phyloP scores from a whole-genome alignment of 2,797 vertebrate genomes.

The Coregonus ussuriensis region DNA sequence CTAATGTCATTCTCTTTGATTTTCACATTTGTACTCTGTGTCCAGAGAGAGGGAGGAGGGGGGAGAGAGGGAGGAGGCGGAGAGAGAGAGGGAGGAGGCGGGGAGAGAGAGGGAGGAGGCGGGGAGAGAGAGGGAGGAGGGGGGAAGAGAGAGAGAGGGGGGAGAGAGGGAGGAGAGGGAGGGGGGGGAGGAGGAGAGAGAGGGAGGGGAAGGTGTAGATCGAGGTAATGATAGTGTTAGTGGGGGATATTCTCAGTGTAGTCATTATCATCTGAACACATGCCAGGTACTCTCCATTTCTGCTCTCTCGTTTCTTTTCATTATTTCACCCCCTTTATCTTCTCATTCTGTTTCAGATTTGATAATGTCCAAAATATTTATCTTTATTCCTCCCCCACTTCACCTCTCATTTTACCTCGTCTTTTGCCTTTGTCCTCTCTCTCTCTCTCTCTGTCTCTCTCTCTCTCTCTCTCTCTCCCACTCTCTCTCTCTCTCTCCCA shows the following conservation, averaged over 20 bases:
- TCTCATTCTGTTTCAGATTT: background rate
- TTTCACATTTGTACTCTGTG: constrained; percentile 47
- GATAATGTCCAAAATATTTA: background rate
- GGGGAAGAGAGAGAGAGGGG: too few species aligned
- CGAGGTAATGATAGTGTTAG: background rate
- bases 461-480: too few species aligned
- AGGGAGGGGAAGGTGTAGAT: too few species aligned
- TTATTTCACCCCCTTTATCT: background rate
- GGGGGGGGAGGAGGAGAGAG: too few species aligned
- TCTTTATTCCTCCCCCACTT: too few species aligned
- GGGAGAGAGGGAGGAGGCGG: background rate
- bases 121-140: background rate
- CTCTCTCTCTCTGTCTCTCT: too few species aligned
- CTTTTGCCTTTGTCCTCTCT: background rate
- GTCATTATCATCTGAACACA: background rate
- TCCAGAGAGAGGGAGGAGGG: constrained; percentile 30
- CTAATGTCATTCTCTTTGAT: constrained; percentile 61
- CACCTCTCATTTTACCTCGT: background rate
- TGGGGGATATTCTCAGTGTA: background rate
- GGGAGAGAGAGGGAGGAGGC: background rate
- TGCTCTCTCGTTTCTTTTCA: background rate
- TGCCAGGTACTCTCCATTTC: background rate
- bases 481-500: too few species aligned
- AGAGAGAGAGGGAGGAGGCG: too few species aligned
- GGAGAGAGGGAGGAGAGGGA: too few species aligned